phyloP scores from a whole-genome alignment of 2,888 invertebrate genomes.

The Rhingia campestris region DNA sequence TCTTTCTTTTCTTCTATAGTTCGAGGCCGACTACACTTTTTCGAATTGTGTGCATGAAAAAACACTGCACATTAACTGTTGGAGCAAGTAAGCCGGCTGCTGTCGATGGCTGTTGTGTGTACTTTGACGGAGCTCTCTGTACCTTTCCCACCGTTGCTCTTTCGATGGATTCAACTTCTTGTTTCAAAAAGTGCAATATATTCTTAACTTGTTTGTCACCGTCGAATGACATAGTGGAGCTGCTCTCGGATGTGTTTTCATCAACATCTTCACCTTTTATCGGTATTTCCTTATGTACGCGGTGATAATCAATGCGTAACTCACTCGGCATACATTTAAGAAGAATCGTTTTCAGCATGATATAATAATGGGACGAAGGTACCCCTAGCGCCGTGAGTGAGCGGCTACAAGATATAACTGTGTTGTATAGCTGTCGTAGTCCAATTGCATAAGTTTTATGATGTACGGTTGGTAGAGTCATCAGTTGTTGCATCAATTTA shows the following conservation, averaged over 20 bases:
- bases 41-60: slow-evolving; percentile 12
- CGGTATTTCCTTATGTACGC: slow-evolving; percentile 1
- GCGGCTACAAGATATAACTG: slow-evolving; percentile 29
- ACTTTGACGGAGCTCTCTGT: neutral
- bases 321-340: slow-evolving; percentile 22
- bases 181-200: slow-evolving; percentile 7
- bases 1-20: slow-evolving; percentile 16
- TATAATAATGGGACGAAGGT: slow-evolving; percentile 35
- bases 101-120: neutral
- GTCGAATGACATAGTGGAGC: slow-evolving; percentile 22
- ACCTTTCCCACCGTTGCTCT: slow-evolving; percentile 9
- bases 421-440: slow-evolving; percentile 34
- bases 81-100: slow-evolving; percentile 18
- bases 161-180: slow-evolving; percentile 17
- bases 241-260: neutral
- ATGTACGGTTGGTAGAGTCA: slow-evolving; percentile 26
- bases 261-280: neutral
- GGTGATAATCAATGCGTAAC: slow-evolving; percentile 13
- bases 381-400: slow-evolving; percentile 44
- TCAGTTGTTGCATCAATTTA: slow-evolving; percentile 22
- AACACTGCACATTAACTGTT: neutral
- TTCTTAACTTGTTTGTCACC: slow-evolving; percentile 26
- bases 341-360: slow-evolving; percentile 43
- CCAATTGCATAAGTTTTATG: slow-evolving; percentile 25
- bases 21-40: neutral